Percentiles rank a stretch among this genome's conserved stretches.
Conservation (phyloP, 2,797 vertebrate species). For the Morus bassanus region DNA sequence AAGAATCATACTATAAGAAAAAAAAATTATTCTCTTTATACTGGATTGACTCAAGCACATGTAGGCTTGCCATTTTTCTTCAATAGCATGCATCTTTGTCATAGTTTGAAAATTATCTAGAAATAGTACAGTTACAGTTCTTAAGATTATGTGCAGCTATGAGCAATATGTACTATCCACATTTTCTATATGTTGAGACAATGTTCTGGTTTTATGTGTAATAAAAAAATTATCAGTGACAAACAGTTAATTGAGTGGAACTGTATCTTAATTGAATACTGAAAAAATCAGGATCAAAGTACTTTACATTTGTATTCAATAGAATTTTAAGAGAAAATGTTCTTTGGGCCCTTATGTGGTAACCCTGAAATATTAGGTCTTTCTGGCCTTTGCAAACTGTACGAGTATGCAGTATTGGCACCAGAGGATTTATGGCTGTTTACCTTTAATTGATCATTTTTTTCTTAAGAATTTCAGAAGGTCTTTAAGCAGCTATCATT, state of each 20-base stretch:
- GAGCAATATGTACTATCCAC: constrained; percentile 43
- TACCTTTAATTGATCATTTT: not conserved
- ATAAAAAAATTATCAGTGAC: not conserved
- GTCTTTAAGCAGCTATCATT: not conserved
- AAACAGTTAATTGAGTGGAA: not conserved
- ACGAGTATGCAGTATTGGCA: not conserved
- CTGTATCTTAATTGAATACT: not conserved
- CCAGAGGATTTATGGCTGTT: not conserved
- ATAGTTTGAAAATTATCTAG: constrained; percentile 31
- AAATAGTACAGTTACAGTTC: constrained; percentile 45
- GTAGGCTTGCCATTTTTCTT: constrained; percentile 41
- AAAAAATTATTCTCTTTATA: not conserved
- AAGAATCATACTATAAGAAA: not conserved
- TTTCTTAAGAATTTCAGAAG: not conserved
- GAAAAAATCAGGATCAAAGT: not conserved
- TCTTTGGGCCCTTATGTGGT: not conserved
- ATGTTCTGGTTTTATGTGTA: not conserved
- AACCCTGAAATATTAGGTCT: not conserved
- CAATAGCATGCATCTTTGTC: constrained; percentile 40
- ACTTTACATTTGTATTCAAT: not conserved
- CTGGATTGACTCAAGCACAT: constrained; percentile 4
- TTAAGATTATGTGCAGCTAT: constrained; percentile 31
- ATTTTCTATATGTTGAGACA: constrained; percentile 38
- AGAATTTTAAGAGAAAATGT: not conserved
- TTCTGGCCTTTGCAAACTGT: not conserved